These are phyloP conservation scores for human (Homo sapiens) DNA, from an alignment of 2,113 vertebrate species.

Conservation along the genomic window DNA sequence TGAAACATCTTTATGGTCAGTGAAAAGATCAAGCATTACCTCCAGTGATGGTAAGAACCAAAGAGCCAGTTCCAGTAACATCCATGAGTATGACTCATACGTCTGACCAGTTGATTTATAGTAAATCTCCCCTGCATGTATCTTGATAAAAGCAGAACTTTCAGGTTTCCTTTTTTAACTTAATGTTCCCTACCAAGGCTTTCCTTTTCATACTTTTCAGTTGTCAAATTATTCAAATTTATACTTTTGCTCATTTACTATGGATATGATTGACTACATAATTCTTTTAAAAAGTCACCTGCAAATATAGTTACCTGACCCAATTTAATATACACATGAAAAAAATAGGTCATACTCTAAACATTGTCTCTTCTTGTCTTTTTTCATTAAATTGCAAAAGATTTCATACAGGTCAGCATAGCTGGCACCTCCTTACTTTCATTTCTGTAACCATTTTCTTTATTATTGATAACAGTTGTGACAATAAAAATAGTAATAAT, in stretches of 20 bases:
- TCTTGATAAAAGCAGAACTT: slow-evolving; percentile 69
- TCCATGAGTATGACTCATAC: slow-evolving; percentile 70
- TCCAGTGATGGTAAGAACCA: slow-evolving; percentile 72
- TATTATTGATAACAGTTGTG: slow-evolving; percentile 68
- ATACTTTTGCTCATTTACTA: slow-evolving; percentile 34
- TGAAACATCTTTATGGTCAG: slow-evolving; percentile 70
- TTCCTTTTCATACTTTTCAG: slow-evolving; percentile 21
- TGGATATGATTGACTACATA: neutral
- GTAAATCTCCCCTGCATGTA: slow-evolving; percentile 60
- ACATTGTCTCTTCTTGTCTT: slow-evolving; percentile 35
- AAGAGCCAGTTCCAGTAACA: slow-evolving; percentile 76
- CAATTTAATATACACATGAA: slow-evolving; percentile 19
- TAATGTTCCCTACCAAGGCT: neutral
- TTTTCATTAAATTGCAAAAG: slow-evolving; percentile 54
- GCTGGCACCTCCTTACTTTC: slow-evolving; percentile 47
- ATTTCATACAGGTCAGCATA: slow-evolving; percentile 61
- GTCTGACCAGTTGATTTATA: slow-evolving; percentile 61
- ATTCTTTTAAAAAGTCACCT: slow-evolving; percentile 12
- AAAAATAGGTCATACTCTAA: slow-evolving; percentile 31
- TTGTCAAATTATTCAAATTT: neutral
- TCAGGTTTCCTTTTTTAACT: slow-evolving; percentile 25
- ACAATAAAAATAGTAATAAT: slow-evolving; percentile 61
- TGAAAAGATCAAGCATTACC: slow-evolving; percentile 71
- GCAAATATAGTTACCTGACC: slow-evolving; percentile 28
- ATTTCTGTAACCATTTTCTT: slow-evolving; percentile 63